Conservation (phyloP, 2,888 invertebrate species). For the Ernsta delagoae region DNA sequence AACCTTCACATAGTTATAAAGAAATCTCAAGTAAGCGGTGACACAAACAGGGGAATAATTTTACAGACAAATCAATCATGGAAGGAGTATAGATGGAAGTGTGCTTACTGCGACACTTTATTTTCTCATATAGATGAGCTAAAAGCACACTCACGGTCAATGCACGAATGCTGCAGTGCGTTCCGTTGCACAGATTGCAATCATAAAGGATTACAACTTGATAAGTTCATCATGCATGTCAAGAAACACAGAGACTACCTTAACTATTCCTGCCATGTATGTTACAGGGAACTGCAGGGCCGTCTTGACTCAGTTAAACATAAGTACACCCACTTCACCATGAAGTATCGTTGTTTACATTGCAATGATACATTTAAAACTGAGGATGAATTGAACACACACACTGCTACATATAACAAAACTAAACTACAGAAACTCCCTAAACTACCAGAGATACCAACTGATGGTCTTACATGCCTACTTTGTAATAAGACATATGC, state of each 20-base stretch:
- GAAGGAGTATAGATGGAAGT: slow-evolving; percentile 3
- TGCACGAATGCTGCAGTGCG: background rate
- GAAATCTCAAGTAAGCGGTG: background rate
- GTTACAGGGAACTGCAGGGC: background rate
- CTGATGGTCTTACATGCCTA: background rate
- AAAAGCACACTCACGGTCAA: background rate
- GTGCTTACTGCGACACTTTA: background rate
- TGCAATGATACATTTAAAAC: background rate
- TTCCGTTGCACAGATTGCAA: slow-evolving; percentile 2
- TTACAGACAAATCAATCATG: background rate
- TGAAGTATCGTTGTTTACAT: background rate
- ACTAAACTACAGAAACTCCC: background rate
- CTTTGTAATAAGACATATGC: background rate
- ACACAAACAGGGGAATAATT: background rate
- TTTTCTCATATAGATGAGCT: background rate
- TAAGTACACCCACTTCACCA: background rate
- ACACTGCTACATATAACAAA: background rate
- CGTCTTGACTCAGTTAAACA: background rate
- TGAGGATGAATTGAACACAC: background rate
- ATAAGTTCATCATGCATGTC: background rate
- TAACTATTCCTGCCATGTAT: background rate
- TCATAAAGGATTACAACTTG: background rate
- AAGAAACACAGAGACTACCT: background rate
- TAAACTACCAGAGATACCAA: background rate
- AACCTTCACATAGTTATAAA: background rate